Percentiles rank a stretch among this genome's conserved stretches.
Conservation (phyloP, 1,140 invertebrate genomes). For the Coelopa frigida region DNA sequence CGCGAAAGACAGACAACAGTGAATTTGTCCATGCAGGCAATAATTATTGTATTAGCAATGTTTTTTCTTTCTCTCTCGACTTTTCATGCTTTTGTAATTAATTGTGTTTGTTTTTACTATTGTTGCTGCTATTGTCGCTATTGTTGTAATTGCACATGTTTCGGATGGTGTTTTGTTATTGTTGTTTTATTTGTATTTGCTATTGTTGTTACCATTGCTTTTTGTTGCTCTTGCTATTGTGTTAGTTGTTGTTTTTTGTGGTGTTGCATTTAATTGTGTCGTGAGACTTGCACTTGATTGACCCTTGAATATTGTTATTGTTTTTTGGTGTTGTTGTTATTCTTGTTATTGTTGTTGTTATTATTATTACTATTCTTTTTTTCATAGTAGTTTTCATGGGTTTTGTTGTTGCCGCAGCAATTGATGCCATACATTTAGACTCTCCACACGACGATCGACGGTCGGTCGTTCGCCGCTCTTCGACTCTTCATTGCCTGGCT, state of each 20-base stretch:
- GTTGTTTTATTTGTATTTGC: neutral
- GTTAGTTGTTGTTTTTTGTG: slow-evolving; percentile 8
- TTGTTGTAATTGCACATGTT: slow-evolving; percentile 1
- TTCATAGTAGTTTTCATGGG: too few species aligned
- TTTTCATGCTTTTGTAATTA: neutral
- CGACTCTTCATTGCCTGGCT: too few species aligned
- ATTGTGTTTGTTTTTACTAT: neutral
- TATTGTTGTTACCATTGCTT: slow-evolving; percentile 3
- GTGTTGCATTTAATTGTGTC: slow-evolving; percentile 10
- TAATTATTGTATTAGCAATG: slow-evolving; percentile 4
- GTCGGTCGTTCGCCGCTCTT: too few species aligned
- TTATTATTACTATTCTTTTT: too few species aligned
- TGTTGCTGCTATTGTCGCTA: neutral
- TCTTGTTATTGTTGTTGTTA: too few species aligned
- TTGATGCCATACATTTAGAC: too few species aligned
- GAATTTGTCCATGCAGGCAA: neutral
- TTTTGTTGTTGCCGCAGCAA: too few species aligned
- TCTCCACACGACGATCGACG: too few species aligned
- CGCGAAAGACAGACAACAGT: too few species aligned
- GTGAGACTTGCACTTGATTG: slow-evolving; percentile 7
- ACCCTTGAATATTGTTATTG: neutral
- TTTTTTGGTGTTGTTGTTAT: too few species aligned
- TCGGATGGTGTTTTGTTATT: slow-evolving; percentile 2
- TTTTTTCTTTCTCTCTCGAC: neutral
- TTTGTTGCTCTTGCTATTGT: slow-evolving; percentile 7